phyloP scores from a whole-genome alignment of 2,888 invertebrate genomes.

The Tineola bisselliella region DNA sequence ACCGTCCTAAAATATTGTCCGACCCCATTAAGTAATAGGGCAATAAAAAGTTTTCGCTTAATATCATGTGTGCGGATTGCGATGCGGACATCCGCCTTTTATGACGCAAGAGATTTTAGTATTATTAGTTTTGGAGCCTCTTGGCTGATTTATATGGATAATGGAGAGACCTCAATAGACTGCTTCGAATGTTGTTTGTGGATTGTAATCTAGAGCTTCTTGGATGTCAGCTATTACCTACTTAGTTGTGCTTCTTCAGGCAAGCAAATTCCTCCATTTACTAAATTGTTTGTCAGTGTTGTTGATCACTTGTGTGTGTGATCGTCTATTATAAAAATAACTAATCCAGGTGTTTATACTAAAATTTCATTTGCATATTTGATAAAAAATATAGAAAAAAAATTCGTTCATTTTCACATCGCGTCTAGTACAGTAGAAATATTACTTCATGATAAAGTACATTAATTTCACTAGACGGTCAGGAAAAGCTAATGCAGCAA shows the following conservation, averaged over 20 bases:
- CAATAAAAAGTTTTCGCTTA: slow-evolving; percentile 51
- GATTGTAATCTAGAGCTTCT: background rate
- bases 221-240: background rate
- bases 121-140: slow-evolving; percentile 25
- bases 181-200: slow-evolving; percentile 19
- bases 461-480: background rate
- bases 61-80: slow-evolving; percentile 31
- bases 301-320: background rate
- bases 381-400: background rate
- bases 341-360: too few species aligned
- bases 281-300: background rate
- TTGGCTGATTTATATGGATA: slow-evolving; percentile 26
- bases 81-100: slow-evolving; percentile 22
- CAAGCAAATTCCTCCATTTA: background rate
- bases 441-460: background rate
- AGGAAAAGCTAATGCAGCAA: slow-evolving; percentile 2
- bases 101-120: slow-evolving; percentile 25
- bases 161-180: slow-evolving; percentile 27
- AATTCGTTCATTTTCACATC: background rate
- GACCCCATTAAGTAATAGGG: slow-evolving; percentile 45
- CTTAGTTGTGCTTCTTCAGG: background rate
- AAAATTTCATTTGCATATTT: too few species aligned
- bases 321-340: too few species aligned
- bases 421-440: background rate
- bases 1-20: slow-evolving; percentile 39